phyloP scores from a whole-genome alignment of 2,888 invertebrate genomes.

The Carabus problematicus region DNA sequence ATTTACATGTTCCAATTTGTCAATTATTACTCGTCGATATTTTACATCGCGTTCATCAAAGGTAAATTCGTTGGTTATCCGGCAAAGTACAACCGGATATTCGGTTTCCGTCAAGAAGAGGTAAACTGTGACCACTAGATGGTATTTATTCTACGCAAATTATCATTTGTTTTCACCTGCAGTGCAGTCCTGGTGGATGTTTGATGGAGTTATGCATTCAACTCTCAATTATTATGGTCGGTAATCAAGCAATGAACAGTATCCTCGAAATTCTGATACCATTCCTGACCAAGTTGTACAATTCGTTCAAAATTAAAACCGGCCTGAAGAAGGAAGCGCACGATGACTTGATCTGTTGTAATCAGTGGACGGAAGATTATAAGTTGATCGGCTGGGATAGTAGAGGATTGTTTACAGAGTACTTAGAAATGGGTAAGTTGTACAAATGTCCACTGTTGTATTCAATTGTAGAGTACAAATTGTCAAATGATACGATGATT shows the following conservation, averaged over 20 bases:
- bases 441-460: constrained; percentile 9
- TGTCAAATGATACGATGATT: not conserved
- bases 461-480: no score
- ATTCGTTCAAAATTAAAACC: constrained; percentile 59
- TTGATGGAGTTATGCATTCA: constrained; percentile 87
- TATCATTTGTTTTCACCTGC: constrained; percentile 45
- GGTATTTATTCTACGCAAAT: no score
- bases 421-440: constrained; percentile 81
- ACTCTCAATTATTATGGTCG: constrained; percentile 84
- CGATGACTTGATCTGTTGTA: constrained; percentile 62
- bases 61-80: constrained; percentile 83
- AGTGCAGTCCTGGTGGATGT: constrained; percentile 86
- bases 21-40: constrained; percentile 87
- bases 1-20: constrained; percentile 89
- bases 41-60: constrained; percentile 82
- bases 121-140: constrained; percentile 55
- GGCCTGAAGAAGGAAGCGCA: constrained; percentile 58
- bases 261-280: constrained; percentile 80
- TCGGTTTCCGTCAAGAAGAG: constrained; percentile 75
- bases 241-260: constrained; percentile 82
- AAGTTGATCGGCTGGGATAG: constrained; percentile 69
- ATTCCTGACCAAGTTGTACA: constrained; percentile 65
- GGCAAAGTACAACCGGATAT: constrained; percentile 75
- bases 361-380: constrained; percentile 80
- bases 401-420: constrained; percentile 78